Percentiles rank a stretch among this genome's conserved stretches.
Conservation (phyloP, 2,113 vertebrate genomes). For the Acinonyx jubatus region DNA sequence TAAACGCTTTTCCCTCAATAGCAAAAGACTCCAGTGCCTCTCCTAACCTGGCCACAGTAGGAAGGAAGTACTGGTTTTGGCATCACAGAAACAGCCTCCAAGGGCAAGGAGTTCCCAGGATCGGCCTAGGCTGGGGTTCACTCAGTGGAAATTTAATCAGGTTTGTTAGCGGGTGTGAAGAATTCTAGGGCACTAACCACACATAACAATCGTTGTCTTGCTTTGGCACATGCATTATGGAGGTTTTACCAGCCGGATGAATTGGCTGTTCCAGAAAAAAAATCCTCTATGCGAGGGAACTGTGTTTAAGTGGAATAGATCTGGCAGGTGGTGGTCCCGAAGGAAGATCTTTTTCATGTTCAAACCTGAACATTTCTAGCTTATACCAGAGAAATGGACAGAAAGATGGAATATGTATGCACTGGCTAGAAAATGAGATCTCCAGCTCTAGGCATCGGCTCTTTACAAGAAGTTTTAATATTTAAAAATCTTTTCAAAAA, state of each 20-base stretch:
- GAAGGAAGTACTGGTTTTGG: not conserved
- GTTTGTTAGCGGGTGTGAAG: not conserved
- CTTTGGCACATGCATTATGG: not conserved
- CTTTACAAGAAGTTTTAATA: slow-evolving; percentile 48
- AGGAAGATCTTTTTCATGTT: not conserved
- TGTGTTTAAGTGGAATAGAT: not conserved
- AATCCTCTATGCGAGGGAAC: not conserved
- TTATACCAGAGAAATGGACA: not conserved
- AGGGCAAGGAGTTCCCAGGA: not conserved
- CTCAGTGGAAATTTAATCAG: not conserved
- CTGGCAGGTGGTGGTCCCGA: not conserved
- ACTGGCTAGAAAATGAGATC: slow-evolving; percentile 44
- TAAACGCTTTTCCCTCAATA: not conserved
- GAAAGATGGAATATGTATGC: not conserved
- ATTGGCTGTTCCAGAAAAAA: not conserved
- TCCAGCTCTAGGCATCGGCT: not conserved
- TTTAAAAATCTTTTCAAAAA: slow-evolving; percentile 57
- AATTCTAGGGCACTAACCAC: not conserved
- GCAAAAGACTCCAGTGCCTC: not conserved
- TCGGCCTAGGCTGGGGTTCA: not conserved
- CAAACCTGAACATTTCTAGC: not conserved
- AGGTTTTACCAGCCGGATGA: not conserved
- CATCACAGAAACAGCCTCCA: not conserved
- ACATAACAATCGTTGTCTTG: not conserved
- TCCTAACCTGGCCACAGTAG: not conserved